Evolutionary conservation across 2,888 invertebrate species (phyloP), one percentile per base, ranked within the genome.

Genomic region (Artemia sinica): DNA sequence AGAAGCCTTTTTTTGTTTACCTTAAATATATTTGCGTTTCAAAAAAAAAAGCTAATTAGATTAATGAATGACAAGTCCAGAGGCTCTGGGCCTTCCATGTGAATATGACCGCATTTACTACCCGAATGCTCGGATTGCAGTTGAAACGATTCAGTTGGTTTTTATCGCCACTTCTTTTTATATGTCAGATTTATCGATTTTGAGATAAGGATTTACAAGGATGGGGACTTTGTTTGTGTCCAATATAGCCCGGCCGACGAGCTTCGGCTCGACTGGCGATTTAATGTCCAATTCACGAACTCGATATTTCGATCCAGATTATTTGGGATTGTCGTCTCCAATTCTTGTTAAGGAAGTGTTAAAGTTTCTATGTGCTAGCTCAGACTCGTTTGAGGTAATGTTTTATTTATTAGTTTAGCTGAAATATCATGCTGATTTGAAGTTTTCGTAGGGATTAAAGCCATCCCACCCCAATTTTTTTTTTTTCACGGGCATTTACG

Each of bases 181-280:
- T 28, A 8, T 58, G 14, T 58, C 18, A 8, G 58, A 18, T 58
- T 58, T 10, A 58, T 58, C 10, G 58, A 58, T 58, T 58, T 18
- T n/a, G 58, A 14, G 10, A 58, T 58, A 58, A 58, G 8, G 58
- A n/a, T 58, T 28, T 28, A 28, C 8, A 58, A 14, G 18, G 58
- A 58, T 58, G 58, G 58, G 58, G 8, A 58, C 58, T 58, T 58
- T 58, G 58, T 58, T 58, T 58, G n/a, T 58, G 58, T 18, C 58
- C 8, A 58, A 18, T 58, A 58, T 58, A 18, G n/a, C 58, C 8
- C 58, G 58, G 58, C 58, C 58, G 58, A 58, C 58, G n/a, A 58
- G 58, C 18, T 58, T 58, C 10, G 58, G 58, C 18, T 58, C 58
- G 58, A 58, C 58, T 8, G 18, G 18, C 18, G 58, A 58, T 58